Evolutionary conservation across 64 coral and sea anemone genomes (phyloP).

Genomic region (Acropora tenuis): DNA sequence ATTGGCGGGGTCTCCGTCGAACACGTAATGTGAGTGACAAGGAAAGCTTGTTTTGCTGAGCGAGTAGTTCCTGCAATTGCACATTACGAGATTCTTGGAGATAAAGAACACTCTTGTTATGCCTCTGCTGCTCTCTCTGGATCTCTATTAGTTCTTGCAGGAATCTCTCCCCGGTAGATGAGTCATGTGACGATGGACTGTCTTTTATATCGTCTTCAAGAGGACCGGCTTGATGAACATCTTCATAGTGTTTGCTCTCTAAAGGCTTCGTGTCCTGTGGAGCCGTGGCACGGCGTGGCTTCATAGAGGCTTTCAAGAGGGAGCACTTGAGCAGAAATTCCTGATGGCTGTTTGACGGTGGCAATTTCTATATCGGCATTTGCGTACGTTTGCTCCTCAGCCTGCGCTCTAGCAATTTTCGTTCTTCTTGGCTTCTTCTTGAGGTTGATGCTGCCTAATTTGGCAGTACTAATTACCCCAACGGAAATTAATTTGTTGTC

Average conservation of each 20-base stretch:
- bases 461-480: no score
- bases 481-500: no score
- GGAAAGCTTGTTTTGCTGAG: conserved; percentile 36
- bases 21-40: conserved; percentile 47
- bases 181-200: background rate
- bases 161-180: background rate
- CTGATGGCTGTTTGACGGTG: background rate
- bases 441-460: background rate
- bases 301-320: background rate
- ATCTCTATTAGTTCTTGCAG: conserved; percentile 5
- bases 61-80: conserved; percentile 24
- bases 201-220: background rate
- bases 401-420: conserved; percentile 11
- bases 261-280: background rate
- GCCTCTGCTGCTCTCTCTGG: background rate
- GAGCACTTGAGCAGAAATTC: background rate
- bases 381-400: background rate
- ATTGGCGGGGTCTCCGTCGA: conserved; percentile 31
- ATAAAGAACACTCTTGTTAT: background rate
- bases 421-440: background rate
- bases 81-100: background rate
- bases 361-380: background rate
- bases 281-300: background rate
- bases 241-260: background rate
- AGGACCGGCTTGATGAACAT: background rate